Evolutionary conservation across 2,888 invertebrate genomes (phyloP).

Genomic region (Drosophila suboccidentalis): DNA sequence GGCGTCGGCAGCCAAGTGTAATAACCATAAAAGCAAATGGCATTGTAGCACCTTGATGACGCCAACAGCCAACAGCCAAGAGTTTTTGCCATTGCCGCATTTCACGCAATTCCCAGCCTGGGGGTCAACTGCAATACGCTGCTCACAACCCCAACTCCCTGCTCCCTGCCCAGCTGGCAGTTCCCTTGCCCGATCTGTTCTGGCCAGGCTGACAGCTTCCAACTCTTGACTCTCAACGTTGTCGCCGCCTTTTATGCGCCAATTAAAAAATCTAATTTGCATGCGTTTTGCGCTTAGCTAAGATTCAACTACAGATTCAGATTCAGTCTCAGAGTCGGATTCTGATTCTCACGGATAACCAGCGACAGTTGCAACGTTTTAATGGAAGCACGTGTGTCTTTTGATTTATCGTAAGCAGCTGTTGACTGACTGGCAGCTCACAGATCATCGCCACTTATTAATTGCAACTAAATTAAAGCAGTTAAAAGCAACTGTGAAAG

Average conservation of each 20-base stretch:
- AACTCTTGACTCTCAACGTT: slow-evolving; percentile 37
- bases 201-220: slow-evolving; percentile 26
- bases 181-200: background rate
- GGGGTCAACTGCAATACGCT: slow-evolving; percentile 48
- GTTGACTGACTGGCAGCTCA: slow-evolving; percentile 31
- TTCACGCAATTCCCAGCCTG: slow-evolving; percentile 52
- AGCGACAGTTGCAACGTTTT: slow-evolving; percentile 20
- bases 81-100: slow-evolving; percentile 49
- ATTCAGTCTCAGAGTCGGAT: slow-evolving; percentile 18
- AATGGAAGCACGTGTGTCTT: slow-evolving; percentile 53
- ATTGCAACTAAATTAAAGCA: slow-evolving; percentile 55
- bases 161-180: slow-evolving; percentile 2
- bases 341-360: slow-evolving; percentile 62
- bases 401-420: slow-evolving; percentile 68
- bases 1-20: slow-evolving; percentile 43
- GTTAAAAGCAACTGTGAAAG: slow-evolving; percentile 49
- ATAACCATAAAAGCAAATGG: slow-evolving; percentile 80
- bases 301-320: slow-evolving; percentile 21
- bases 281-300: slow-evolving; percentile 54
- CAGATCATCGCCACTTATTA: slow-evolving; percentile 41
- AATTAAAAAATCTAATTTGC: slow-evolving; percentile 82
- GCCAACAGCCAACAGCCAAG: slow-evolving; percentile 52
- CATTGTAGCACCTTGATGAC: slow-evolving; percentile 72
- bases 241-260: slow-evolving; percentile 72
- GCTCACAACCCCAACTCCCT: background rate